Conservation (phyloP, 2,888 invertebrate genomes). For the Sinodicranocentrus sp. region DNA sequence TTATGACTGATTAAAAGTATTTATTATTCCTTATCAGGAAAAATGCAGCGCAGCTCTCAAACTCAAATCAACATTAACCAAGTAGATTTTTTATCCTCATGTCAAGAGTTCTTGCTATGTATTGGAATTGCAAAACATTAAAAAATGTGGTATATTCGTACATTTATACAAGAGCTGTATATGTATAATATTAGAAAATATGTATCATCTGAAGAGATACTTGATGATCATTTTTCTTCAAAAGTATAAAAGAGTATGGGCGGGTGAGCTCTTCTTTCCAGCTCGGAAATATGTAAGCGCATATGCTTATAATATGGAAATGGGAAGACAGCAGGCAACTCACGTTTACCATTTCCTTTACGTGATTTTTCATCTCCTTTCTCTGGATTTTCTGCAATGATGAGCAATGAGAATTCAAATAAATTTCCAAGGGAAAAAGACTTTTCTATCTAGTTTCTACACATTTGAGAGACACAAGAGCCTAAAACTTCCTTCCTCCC, state of each 20-base stretch:
- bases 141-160: no score
- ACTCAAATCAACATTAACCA: no score
- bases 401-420: slow-evolving; percentile 53
- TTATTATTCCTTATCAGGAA: no score
- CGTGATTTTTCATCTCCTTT: slow-evolving; percentile 59
- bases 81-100: no score
- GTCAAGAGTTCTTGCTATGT: no score
- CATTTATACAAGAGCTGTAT: no score
- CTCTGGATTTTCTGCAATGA: slow-evolving; percentile 57
- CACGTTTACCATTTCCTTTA: slow-evolving; percentile 55
- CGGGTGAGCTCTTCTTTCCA: neutral
- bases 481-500: no score
- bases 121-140: no score
- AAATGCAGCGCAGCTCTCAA: no score
- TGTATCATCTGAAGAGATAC: no score
- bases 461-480: neutral
- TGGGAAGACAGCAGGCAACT: slow-evolving; percentile 13
- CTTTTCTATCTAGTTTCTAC: slow-evolving; percentile 30
- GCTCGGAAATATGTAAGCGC: neutral
- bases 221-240: neutral
- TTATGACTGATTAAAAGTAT: no score
- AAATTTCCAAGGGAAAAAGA: slow-evolving; percentile 48
- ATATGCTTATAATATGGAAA: slow-evolving; percentile 2
- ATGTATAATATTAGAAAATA: no score
- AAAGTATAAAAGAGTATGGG: neutral